Base-by-base conservation (phyloP, 2,888 invertebrate species). In the Mythimna pallens region DNA sequence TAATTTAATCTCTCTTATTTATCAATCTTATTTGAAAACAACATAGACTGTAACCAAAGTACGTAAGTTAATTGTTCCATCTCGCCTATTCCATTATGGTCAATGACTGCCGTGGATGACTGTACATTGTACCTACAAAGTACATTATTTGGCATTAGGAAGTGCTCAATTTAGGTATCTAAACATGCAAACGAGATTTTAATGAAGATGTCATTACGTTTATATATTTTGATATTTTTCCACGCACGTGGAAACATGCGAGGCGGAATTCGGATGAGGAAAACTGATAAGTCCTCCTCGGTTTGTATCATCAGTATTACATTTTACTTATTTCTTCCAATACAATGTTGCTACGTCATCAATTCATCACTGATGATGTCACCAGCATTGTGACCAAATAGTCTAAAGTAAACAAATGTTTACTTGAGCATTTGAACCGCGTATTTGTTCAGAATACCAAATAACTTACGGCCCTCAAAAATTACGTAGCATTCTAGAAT, bases 141-240 rank as follows among this genome's bases (percentile, higher is more conserved):
- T 50, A 59, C 34, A 52, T 12, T 67, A 66, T 12, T 47, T 59
- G 50, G 7, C 40, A 43, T 54, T 61, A 66, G 83, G 79, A 78
- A 83, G 69, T 66, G 14, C 61, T 36, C 83, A 83, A 83, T 82
- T 80, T 78, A 22, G 30, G 17, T 79, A 61, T 57, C 58, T 12
- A 82, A 73, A 78, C 73, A 64, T 73, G 59, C 69, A 82, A 80
- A 80, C 54, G 83, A 64, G 80, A 61, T 83, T 80, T 54, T 82
- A 80, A 80, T 83, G 80, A 65, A 43, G 63, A 78, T 36, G 55
- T 73, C 59, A 61, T 73, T 78, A 82, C 12, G n/a, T 47, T 71
- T 52, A 57, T 58, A 8, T 65, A 58, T 65, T 68, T 65, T 65
- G 34, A 63, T 65, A 63, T 59, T 64, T 80, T 66, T 59, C 55